These are phyloP conservation scores for Helostoma temminkii DNA, from an alignment of 2,797 vertebrate genomes.

Conservation along the genomic window DNA sequence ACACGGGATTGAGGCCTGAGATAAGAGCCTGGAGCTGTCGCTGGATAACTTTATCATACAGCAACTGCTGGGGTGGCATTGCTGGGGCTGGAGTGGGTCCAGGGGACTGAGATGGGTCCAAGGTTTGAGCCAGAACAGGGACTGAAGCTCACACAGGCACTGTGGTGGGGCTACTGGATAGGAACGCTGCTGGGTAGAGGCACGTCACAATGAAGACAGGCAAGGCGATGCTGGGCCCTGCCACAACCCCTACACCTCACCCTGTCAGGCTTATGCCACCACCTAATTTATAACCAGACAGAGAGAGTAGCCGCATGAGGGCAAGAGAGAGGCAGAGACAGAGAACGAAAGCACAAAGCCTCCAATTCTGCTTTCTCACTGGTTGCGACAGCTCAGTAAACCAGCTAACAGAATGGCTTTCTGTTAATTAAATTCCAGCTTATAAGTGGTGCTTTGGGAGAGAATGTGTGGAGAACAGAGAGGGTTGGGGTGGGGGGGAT, in stretches of 20 bases:
- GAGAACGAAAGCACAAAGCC: constrained; percentile 53
- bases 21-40: constrained; percentile 79
- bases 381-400: constrained; percentile 65
- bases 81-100: constrained; percentile 39
- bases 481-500: constrained; percentile 22
- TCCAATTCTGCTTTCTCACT: constrained; percentile 61
- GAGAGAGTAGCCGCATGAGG: constrained; percentile 26
- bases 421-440: constrained; percentile 80
- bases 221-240: constrained; percentile 34
- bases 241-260: constrained; percentile 61
- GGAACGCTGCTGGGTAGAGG: constrained; percentile 13
- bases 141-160: constrained; percentile 25
- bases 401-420: constrained; percentile 64
- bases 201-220: constrained; percentile 19
- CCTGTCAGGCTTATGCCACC: constrained; percentile 68
- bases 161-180: constrained; percentile 34
- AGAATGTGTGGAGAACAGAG: constrained; percentile 50
- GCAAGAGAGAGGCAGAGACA: constrained; percentile 46
- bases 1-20: constrained; percentile 74
- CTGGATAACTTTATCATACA: constrained; percentile 83
- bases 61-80: constrained; percentile 48
- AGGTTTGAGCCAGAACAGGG: constrained; percentile 23
- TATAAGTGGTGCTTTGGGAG: constrained; percentile 80
- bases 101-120: constrained; percentile 28
- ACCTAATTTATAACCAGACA: constrained; percentile 73